Evolutionary conservation across 2,113 vertebrate genomes (phyloP), one percentile per base, ranked within the genome.

Genomic region (Gymnobelideus leadbeateri): DNA sequence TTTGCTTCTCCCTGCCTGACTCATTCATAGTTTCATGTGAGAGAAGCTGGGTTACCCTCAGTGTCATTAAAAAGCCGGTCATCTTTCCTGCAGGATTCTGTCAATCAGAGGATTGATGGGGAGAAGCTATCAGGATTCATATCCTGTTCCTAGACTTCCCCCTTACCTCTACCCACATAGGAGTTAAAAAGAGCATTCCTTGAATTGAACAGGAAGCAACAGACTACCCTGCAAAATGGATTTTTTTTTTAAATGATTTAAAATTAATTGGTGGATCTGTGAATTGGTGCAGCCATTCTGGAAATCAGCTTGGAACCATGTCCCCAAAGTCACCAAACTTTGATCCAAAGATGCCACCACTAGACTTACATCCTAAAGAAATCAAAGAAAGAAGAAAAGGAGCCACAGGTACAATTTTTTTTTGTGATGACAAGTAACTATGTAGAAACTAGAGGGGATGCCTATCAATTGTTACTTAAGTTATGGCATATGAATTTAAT

Each of bases 11-110:
- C 92, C 95, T 84, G 37, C 46, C 50, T 54, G 89, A 91, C 93
- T 95, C 89, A 47, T 96, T 97, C 96, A 95, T 51, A n/a, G 0
- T 55, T 96, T 93, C 31, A 47, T 25, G 77, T 47, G 92, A 61
- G 57, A 28, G 92, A 47, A 97, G 93, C n/a, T 52, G 51, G 0
- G 0, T 93, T 96, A 84, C 94, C 46, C 91, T 93, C 23, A 37
- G n/a, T 95, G 51, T 25, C 92, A 54, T 95, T 54, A 97, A 91
- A 91, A 1, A 52, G 51, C 61, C 0, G 37, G 23, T 89, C 47
- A 55, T 93, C 50, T 2, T 0, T 95, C 14, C 52, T 28, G 3
- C 49, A 26, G 37, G 2, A 0, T 0, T 53, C 84, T 7, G 46
- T 55, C 93, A 0, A 94, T 84, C 93, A 94, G 54, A 37, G 95